Evolutionary conservation across 1,140 invertebrate genomes (phyloP).

Genomic region (Hylaeus volcanicus): DNA sequence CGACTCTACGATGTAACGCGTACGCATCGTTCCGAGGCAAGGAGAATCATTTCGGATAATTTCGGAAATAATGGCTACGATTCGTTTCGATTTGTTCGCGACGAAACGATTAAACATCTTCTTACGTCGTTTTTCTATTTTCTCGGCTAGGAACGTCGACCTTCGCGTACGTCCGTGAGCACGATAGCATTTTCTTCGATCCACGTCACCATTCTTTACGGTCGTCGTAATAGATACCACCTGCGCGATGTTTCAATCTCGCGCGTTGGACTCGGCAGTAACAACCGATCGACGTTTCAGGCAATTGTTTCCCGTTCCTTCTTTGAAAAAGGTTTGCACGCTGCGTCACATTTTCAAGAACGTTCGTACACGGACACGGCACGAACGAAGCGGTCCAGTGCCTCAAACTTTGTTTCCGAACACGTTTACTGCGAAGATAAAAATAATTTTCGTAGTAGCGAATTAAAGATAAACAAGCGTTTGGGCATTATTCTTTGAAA

Average conservation of each 20-base stretch:
- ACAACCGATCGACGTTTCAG: neutral
- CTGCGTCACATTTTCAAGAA: slow-evolving; percentile 24
- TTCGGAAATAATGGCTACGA: too few relatives aligned
- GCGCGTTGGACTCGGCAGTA: neutral
- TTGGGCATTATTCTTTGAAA: too few relatives aligned
- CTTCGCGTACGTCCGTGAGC: slow-evolving; percentile 58
- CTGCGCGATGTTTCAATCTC: slow-evolving; percentile 62
- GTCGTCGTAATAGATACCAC: slow-evolving; percentile 49
- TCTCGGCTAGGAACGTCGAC: slow-evolving; percentile 9
- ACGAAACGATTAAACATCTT: neutral
- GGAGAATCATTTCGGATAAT: neutral
- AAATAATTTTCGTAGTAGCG: too few relatives aligned
- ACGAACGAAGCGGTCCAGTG: slow-evolving; percentile 10
- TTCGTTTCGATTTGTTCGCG: neutral
- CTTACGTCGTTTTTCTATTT: slow-evolving; percentile 46
- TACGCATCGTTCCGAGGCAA: slow-evolving; percentile 29
- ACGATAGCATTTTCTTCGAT: slow-evolving; percentile 59
- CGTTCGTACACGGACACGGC: neutral
- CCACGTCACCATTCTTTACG: slow-evolving; percentile 50
- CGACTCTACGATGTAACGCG: slow-evolving; percentile 20
- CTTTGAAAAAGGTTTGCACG: neutral
- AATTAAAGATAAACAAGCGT: too few relatives aligned
- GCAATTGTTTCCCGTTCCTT: neutral
- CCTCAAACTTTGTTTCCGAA: neutral
- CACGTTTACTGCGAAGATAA: too few relatives aligned